These are phyloP conservation scores for Drosophila sucinea DNA, from an alignment of 1,140 invertebrate genomes.

Conservation along the genomic window DNA sequence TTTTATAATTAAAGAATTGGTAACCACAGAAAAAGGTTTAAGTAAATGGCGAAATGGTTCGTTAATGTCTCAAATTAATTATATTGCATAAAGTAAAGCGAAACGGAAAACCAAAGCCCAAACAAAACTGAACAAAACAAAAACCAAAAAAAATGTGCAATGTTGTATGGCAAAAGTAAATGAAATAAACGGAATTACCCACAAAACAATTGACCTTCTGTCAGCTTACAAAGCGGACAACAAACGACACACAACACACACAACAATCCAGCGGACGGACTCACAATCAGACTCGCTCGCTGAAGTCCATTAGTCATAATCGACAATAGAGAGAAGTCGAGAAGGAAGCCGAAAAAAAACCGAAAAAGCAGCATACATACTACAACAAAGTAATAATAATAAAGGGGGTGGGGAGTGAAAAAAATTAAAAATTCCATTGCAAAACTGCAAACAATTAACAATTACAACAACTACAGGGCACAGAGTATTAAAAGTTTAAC, in stretches of 20 bases:
- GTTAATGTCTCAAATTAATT: constrained; percentile 73
- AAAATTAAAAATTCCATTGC: constrained; percentile 60
- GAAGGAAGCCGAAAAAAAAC: constrained; percentile 64
- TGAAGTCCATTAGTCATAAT: constrained; percentile 72
- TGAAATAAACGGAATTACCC: constrained; percentile 69
- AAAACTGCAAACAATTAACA: constrained; percentile 78
- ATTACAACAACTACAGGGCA: constrained; percentile 59
- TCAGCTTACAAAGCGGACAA: constrained; percentile 59
- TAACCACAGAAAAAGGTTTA: constrained; percentile 50
- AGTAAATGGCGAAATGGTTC: constrained; percentile 71
- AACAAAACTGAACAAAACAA: constrained; percentile 36
- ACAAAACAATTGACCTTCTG: constrained; percentile 77
- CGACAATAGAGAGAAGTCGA: constrained; percentile 58
- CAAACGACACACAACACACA: constrained; percentile 44
- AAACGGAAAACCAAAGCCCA: constrained; percentile 43
- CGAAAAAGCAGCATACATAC: constrained; percentile 33
- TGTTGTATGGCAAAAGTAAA: constrained; percentile 19
- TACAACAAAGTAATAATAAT: constrained; percentile 9
- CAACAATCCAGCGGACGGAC: constrained; percentile 1
- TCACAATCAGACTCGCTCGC: constrained; percentile 7
- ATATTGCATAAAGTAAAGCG: constrained; percentile 50
- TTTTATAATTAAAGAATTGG: constrained; percentile 19
- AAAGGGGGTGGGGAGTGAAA: constrained; percentile 17
- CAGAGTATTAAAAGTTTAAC: constrained; percentile 32
- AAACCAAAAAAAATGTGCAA: constrained; percentile 26